A percentile compares a stretch with the other conserved stretches of the same genome.
These are phyloP conservation scores for Aptenodytes patagonicus DNA, from an alignment of 2,113 vertebrate genomes.

Conservation along the genomic window DNA sequence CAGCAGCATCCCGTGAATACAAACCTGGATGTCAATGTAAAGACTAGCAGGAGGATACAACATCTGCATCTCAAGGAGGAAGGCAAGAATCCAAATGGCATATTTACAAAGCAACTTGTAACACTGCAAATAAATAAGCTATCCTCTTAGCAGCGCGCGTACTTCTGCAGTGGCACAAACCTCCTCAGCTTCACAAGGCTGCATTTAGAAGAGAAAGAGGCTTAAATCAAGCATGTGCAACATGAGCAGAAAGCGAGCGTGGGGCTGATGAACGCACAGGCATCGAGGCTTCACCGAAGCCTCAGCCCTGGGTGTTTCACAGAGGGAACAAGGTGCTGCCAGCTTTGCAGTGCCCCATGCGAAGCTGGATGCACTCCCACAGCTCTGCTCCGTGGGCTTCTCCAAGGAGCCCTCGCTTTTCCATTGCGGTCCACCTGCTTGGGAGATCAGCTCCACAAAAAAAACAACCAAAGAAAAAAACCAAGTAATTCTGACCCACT, in stretches of 20 bases:
- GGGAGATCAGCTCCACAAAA: not conserved
- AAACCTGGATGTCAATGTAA: not conserved
- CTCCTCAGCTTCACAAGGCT: not conserved
- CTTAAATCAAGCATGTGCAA: not conserved
- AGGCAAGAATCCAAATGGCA: not conserved
- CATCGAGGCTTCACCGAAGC: fast-evolving
- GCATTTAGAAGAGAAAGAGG: not conserved
- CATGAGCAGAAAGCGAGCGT: not conserved
- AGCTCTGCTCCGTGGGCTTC: not conserved
- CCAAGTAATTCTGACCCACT: fast-evolving
- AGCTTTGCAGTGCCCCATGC: not conserved
- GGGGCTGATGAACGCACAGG: not conserved
- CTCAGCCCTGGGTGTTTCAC: not conserved
- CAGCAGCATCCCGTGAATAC: not conserved
- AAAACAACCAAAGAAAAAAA: not conserved
- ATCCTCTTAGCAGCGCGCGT: not conserved
- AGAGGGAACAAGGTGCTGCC: not conserved
- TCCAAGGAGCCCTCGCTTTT: not conserved
- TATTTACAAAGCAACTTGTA: not conserved
- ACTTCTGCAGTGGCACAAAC: not conserved
- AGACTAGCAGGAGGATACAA: not conserved
- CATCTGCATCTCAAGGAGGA: not conserved
- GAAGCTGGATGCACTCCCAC: not conserved
- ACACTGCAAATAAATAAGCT: not conserved
- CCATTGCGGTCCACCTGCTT: not conserved